Evolutionary conservation across 2,113 vertebrate species (phyloP).

Genomic region (Trinectes maculatus): DNA sequence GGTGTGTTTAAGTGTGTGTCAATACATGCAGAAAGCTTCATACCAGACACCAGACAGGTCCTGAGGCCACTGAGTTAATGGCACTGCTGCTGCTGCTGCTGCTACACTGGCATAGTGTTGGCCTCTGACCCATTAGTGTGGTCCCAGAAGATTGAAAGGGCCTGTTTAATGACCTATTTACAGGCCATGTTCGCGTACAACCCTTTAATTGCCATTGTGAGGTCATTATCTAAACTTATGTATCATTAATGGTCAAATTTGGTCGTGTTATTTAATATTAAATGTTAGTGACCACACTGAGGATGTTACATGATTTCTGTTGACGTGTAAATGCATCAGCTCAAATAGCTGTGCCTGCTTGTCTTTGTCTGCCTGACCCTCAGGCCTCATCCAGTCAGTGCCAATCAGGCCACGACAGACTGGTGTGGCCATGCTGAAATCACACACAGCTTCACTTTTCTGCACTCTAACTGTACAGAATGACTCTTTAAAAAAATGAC

Average conservation of each 20-base stretch:
- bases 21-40: constrained; percentile 38
- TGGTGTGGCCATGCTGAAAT: too few relatives aligned
- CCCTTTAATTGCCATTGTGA: constrained; percentile 20
- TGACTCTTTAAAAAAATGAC: too few relatives aligned
- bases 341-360: constrained; percentile 11
- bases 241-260: constrained; percentile 5
- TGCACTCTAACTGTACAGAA: too few relatives aligned
- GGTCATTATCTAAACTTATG: constrained; percentile 13
- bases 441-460: too few relatives aligned
- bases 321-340: neutral
- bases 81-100: constrained; percentile 25
- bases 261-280: too few relatives aligned
- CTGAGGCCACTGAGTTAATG: constrained; percentile 54
- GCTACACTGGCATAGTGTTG: constrained; percentile 49
- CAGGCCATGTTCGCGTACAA: constrained; percentile 14
- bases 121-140: constrained; percentile 46
- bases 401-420: constrained; percentile 23
- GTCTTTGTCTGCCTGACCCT: constrained; percentile 27
- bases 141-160: constrained; percentile 37
- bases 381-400: neutral
- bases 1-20: constrained; percentile 20
- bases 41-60: constrained; percentile 70
- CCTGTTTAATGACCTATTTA: constrained; percentile 72
- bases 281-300: neutral
- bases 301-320: neutral